A percentile compares a stretch with the other conserved stretches of the same genome.
Evolutionary conservation across 2,113 vertebrate genomes (phyloP).

Genomic region (Chloropsis hardwickii): DNA sequence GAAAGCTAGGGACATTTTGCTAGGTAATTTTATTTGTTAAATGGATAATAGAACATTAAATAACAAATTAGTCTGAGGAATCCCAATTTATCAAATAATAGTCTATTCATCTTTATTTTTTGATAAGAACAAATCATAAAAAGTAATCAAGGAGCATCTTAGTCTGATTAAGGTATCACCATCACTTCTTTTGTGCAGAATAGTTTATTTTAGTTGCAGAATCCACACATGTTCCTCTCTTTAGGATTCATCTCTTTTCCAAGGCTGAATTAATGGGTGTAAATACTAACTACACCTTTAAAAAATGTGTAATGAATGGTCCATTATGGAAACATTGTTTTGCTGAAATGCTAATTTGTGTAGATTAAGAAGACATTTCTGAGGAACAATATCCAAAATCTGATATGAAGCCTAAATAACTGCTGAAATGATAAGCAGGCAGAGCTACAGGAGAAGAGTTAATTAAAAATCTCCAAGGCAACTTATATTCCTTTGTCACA

Average conservation of each 20-base stretch:
- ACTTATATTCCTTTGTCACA: constrained; percentile 70
- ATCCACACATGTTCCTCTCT: neutral
- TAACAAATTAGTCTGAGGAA: neutral
- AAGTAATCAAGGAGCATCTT: neutral
- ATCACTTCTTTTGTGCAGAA: neutral
- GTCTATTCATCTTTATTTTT: neutral
- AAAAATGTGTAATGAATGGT: neutral
- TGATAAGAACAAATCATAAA: neutral
- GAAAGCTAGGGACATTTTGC: neutral
- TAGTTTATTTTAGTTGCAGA: neutral
- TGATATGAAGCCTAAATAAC: constrained; percentile 66
- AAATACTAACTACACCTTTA: constrained; percentile 21
- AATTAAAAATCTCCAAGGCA: constrained; percentile 76
- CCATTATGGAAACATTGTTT: constrained; percentile 11
- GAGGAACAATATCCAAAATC: constrained; percentile 64
- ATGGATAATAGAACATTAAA: neutral
- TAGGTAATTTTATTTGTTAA: neutral
- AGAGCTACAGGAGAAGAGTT: constrained; percentile 66
- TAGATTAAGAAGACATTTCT: constrained; percentile 58
- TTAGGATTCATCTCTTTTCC: neutral
- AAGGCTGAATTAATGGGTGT: neutral
- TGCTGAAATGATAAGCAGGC: constrained; percentile 65
- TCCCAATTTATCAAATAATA: neutral
- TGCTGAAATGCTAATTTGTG: constrained; percentile 61
- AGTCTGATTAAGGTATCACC: neutral